Evolutionary conservation across 2,113 vertebrate species (phyloP).

Genomic region (Anguilla japonica): DNA sequence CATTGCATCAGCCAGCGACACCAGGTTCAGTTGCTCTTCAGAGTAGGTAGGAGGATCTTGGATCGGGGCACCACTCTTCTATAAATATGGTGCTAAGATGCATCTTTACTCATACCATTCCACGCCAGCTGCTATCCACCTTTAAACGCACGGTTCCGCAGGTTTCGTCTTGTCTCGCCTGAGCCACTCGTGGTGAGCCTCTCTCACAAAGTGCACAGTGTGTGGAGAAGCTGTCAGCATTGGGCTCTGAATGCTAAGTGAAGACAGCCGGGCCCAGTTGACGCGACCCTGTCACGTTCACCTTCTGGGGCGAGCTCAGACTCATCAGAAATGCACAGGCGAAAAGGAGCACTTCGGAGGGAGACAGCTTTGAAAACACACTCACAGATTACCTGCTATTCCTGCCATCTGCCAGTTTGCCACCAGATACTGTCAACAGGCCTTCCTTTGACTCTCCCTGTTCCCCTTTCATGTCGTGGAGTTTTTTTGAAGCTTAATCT

Average conservation of each 20-base stretch:
- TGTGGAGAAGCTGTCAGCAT: neutral
- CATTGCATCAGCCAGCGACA: neutral
- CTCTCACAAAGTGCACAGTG: neutral
- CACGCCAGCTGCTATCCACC: neutral
- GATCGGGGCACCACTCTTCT: neutral
- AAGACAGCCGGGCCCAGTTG: neutral
- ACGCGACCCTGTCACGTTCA: neutral
- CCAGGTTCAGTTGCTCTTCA: neutral
- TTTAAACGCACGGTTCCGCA: neutral
- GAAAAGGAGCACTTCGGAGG: neutral
- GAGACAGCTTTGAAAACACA: neutral
- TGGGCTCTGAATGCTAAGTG: neutral
- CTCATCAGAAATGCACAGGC: conserved; percentile 5
- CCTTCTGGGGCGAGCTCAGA: conserved; percentile 12
- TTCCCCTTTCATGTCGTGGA: neutral
- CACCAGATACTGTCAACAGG: neutral
- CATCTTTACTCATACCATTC: neutral
- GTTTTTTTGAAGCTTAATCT: conserved; percentile 6
- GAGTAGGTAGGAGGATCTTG: neutral
- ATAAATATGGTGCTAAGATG: neutral
- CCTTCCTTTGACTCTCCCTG: neutral
- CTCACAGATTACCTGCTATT: neutral
- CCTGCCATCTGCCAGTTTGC: neutral
- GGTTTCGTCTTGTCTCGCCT: neutral
- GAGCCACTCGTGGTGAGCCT: neutral